Base-by-base conservation (phyloP, 1,140 invertebrate species). In the Cyclina sinensis region DNA sequence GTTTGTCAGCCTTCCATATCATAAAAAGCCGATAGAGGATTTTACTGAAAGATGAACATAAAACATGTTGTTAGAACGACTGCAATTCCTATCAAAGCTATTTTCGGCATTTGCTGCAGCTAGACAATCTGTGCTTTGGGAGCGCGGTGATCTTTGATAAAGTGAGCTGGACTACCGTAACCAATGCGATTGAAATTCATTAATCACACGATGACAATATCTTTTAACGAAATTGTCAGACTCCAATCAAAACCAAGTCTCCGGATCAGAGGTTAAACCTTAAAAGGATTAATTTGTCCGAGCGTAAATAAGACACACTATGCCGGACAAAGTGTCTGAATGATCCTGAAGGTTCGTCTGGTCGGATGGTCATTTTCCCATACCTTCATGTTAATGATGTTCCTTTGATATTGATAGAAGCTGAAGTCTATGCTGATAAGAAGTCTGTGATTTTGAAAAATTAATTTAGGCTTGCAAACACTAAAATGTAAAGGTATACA, bases 111-210 rank as follows among this genome's bases (percentile, higher is more conserved):
- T 14, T 43, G 43, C 43, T 43, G 43, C n/a, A n/a, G 43, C 43
- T 62, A 24, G 27, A 37, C 32, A n/a, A 1, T 37, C 32, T 37
- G 24, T 70, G 65, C 2, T 9, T 32, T 37, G 11, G 35, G 65
- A 70, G 1, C 65, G 27, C 11, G 32, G 21, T 21, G 65, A 37
- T 39, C 65, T 70, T 70, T 35, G 65, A 70, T 70, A 70, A 14
- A 70, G 11, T 27, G 32, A 27, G 18, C 35, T 21, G 73, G 82
- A 84, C 65, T 32, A 73, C 39, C 82, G 82, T 43, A 73, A 74
- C 82, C 82, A 73, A 84, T 70, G n/a, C 46, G 62, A 84, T 84
- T 73, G 46, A 46, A 84, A 70, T 68, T 84, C 82, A 84, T 84
- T 74, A 84, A 84, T 84, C 82, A 84, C 27, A 16, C 43, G 68